Evolutionary conservation across 2,113 vertebrate species (phyloP).

Genomic region (Oceanites oceanicus): DNA sequence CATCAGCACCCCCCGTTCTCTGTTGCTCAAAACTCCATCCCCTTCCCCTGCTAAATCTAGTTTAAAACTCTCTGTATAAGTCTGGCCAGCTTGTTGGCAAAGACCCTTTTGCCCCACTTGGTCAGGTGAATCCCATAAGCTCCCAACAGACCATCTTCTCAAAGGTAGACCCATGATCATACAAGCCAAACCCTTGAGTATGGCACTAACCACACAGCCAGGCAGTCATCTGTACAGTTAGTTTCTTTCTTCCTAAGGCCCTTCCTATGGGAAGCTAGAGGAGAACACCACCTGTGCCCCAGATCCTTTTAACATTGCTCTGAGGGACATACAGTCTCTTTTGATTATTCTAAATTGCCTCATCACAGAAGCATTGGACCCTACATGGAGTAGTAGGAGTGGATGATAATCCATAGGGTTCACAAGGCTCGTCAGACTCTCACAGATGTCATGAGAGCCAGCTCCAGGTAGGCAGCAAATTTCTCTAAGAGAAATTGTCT

Average conservation of each 20-base stretch:
- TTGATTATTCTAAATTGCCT: neutral
- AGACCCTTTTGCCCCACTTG: neutral
- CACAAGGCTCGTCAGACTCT: neutral
- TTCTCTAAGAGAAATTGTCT: neutral
- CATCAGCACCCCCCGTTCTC: neutral
- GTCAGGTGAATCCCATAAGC: neutral
- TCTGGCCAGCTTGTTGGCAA: neutral
- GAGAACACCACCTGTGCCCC: neutral
- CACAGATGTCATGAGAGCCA: neutral
- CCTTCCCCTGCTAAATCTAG: neutral
- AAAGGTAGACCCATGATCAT: neutral
- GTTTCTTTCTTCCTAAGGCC: neutral
- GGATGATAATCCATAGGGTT: neutral
- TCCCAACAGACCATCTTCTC: neutral
- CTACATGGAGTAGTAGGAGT: neutral
- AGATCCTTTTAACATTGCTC: neutral
- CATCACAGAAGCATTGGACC: neutral
- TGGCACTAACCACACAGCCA: neutral
- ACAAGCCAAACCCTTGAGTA: neutral
- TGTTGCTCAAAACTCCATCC: neutral
- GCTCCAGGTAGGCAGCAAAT: neutral
- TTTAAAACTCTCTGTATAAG: neutral
- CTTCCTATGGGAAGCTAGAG: neutral
- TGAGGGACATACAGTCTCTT: neutral
- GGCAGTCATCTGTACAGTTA: neutral